These are phyloP conservation scores for Takifugu rubripes DNA, from an alignment of 2,797 vertebrate genomes.

Conservation along the genomic window DNA sequence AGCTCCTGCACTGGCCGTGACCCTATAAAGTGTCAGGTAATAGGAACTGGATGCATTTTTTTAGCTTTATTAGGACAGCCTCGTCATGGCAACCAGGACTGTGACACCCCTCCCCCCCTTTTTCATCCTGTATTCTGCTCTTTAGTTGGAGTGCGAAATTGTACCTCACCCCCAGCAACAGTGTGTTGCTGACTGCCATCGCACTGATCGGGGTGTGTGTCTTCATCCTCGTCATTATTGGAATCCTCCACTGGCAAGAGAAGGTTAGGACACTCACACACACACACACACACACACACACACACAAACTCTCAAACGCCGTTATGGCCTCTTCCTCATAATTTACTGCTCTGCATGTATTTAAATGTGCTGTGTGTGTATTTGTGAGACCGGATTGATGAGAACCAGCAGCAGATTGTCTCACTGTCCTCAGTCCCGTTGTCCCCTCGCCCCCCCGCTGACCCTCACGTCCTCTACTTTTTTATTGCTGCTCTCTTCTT, in stretches of 20 bases:
- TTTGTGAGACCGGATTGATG: constrained; percentile 47
- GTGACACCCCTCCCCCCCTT: neutral
- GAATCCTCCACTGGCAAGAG: constrained; percentile 96
- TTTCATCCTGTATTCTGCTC: constrained; percentile 12
- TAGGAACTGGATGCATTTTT: neutral
- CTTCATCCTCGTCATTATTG: constrained; percentile 95
- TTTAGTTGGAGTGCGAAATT: constrained; percentile 93
- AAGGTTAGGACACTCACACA: constrained; percentile 80
- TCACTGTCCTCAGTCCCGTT: constrained; percentile 49
- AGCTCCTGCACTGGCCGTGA: no score
- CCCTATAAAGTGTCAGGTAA: neutral
- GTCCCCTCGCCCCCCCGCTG: constrained; percentile 46
- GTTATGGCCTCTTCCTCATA: constrained; percentile 30
- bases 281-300: neutral
- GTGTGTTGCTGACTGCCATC: constrained; percentile 91
- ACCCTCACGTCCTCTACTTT: constrained; percentile 27
- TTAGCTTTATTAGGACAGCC: no score
- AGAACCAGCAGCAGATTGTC: constrained; percentile 63
- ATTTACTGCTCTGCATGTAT: constrained; percentile 28
- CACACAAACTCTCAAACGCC: neutral
- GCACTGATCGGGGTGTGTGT: constrained; percentile 93
- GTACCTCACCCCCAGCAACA: constrained; percentile 96
- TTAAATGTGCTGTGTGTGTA: neutral
- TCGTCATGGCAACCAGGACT: no score
- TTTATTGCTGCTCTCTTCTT: neutral